Percentiles rank a stretch among this genome's conserved stretches.
These are phyloP conservation scores for Lamellibrachia columna DNA, from an alignment of 2,888 invertebrate species.

Conservation along the genomic window DNA sequence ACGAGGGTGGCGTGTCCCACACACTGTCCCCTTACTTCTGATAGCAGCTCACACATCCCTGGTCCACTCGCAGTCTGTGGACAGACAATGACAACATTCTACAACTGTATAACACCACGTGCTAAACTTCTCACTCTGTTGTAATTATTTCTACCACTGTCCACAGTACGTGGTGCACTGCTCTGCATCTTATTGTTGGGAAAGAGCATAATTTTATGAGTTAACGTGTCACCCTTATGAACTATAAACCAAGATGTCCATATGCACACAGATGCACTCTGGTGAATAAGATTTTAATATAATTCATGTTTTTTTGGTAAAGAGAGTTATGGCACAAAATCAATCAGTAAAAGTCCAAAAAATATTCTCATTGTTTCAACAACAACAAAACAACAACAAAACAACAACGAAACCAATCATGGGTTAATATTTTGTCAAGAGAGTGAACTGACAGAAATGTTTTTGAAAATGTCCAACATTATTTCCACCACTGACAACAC, in stretches of 20 bases:
- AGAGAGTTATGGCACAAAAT: not conserved
- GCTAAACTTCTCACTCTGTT: not conserved
- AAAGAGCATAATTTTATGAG: too few relatives aligned
- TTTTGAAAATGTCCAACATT: not conserved
- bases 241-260: not conserved
- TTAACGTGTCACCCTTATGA: not conserved
- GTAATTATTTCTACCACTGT: not conserved
- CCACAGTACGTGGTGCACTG: not conserved
- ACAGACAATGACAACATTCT: conserved; percentile 7
- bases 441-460: not conserved
- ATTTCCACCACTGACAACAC: not conserved
- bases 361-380: not conserved
- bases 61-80: conserved; percentile 78
- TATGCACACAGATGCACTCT: not conserved
- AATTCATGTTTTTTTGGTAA: not conserved
- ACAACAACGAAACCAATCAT: not conserved
- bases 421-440: not conserved
- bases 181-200: too few relatives aligned
- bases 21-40: conserved; percentile 71
- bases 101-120: not conserved
- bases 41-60: conserved; percentile 76
- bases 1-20: conserved; percentile 73
- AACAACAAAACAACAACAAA: not conserved
- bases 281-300: not conserved
- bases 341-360: not conserved